These are phyloP conservation scores for Cataglyphis rosenhaueri DNA, from an alignment of 2,888 invertebrate genomes.

Conservation along the genomic window DNA sequence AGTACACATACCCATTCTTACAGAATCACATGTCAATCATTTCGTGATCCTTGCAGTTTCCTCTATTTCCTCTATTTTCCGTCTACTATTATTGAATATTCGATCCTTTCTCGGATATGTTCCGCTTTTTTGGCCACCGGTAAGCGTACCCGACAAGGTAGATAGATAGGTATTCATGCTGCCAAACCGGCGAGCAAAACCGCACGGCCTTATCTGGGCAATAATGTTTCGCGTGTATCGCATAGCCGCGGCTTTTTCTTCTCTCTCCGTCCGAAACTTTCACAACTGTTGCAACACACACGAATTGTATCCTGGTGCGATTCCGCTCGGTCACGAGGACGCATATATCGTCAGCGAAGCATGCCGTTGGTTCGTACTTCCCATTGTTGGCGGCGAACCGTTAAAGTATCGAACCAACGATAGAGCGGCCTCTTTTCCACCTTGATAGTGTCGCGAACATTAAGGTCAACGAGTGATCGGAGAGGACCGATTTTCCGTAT, in stretches of 20 bases:
- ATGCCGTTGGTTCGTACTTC: slow-evolving; percentile 50
- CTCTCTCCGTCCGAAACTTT: slow-evolving; percentile 41
- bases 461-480: slow-evolving; percentile 62
- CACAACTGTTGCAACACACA: slow-evolving; percentile 26
- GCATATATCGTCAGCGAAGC: slow-evolving; percentile 43
- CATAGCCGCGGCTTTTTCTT: slow-evolving; percentile 27
- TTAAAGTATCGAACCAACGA: slow-evolving; percentile 65
- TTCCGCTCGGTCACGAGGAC: slow-evolving; percentile 22
- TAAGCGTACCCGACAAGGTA: slow-evolving; percentile 42
- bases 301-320: slow-evolving; percentile 30
- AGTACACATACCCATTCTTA: neutral
- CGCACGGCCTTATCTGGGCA: slow-evolving; percentile 58
- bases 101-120: slow-evolving; percentile 33
- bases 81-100: slow-evolving; percentile 23
- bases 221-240: slow-evolving; percentile 59
- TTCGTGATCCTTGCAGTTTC: slow-evolving; percentile 3
- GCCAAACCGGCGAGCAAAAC: slow-evolving; percentile 39
- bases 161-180: slow-evolving; percentile 24
- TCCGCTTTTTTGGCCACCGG: slow-evolving; percentile 45
- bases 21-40: slow-evolving; percentile 36
- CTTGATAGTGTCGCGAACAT: slow-evolving; percentile 49
- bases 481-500: slow-evolving; percentile 35
- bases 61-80: neutral
- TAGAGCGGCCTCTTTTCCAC: slow-evolving; percentile 59
- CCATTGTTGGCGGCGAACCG: slow-evolving; percentile 52